Percentiles rank a stretch among this genome's conserved stretches.
phyloP scores from a whole-genome alignment of 2,113 vertebrate species.

The Spizaetus ornatus region DNA sequence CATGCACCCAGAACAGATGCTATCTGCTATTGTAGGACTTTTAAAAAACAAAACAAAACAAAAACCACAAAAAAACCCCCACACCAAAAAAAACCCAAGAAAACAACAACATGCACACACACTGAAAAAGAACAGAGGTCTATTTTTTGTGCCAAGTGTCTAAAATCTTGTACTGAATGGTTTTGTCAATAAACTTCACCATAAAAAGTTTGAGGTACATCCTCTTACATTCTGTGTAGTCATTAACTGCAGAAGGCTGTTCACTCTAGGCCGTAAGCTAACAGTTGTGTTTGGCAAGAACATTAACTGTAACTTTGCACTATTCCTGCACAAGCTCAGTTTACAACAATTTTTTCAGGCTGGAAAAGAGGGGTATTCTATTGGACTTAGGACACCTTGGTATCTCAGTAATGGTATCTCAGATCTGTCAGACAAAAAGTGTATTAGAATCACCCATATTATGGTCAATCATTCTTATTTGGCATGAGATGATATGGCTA shows the following conservation, averaged over 20 bases:
- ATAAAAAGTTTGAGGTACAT: not conserved
- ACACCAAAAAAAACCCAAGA: not conserved
- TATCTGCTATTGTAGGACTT: not conserved
- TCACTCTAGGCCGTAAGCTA: not conserved
- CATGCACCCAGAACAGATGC: not conserved
- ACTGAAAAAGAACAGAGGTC: not conserved
- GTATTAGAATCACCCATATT: not conserved
- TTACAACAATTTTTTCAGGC: not conserved
- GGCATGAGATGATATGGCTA: not conserved
- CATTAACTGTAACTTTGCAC: not conserved
- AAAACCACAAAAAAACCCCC: too few species aligned
- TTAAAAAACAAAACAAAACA: not conserved
- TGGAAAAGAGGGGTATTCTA: not conserved
- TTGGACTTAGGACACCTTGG: not conserved
- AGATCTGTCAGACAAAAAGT: not conserved
- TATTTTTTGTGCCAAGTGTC: not conserved
- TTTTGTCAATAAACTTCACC: not conserved
- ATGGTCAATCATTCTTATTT: not conserved
- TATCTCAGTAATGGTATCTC: not conserved
- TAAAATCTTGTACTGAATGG: not conserved
- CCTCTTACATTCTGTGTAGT: not conserved
- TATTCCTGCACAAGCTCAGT: not conserved
- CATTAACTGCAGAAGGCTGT: not conserved
- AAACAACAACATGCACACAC: not conserved
- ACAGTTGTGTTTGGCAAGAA: not conserved